These are phyloP conservation scores for Carlito syrichta DNA, from an alignment of 2,113 vertebrate genomes.

Conservation along the genomic window DNA sequence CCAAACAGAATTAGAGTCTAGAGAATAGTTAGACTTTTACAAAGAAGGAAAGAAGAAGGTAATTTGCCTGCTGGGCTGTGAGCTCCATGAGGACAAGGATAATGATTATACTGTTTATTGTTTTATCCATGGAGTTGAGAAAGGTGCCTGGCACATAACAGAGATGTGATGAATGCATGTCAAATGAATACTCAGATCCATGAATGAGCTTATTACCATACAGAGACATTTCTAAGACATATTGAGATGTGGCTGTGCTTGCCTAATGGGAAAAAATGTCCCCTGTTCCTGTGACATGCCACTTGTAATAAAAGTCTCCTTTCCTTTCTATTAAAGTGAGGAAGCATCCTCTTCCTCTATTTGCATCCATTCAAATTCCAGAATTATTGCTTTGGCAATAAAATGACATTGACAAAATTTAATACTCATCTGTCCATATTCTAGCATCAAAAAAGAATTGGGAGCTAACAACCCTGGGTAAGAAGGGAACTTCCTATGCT, in stretches of 20 bases:
- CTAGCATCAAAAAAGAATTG: neutral
- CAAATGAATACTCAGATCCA: neutral
- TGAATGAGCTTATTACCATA: neutral
- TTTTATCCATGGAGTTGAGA: neutral
- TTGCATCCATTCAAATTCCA: constrained; percentile 6
- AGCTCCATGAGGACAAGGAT: neutral
- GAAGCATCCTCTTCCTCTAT: constrained; percentile 12
- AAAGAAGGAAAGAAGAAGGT: neutral
- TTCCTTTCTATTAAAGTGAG: constrained; percentile 42
- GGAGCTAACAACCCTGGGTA: neutral
- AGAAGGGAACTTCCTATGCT: rapidly evolving
- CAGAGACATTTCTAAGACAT: neutral
- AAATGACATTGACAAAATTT: constrained; percentile 36
- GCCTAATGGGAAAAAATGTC: constrained; percentile 70
- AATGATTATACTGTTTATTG: neutral
- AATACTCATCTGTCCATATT: neutral
- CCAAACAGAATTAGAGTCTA: neutral
- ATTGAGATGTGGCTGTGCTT: constrained; percentile 52
- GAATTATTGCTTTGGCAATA: constrained; percentile 41
- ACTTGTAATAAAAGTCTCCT: constrained; percentile 32
- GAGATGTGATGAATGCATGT: neutral
- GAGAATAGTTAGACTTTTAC: neutral
- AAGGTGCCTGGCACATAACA: neutral
- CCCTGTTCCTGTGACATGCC: constrained; percentile 28
- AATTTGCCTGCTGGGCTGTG: neutral